Evolutionary conservation across 2,888 invertebrate genomes (phyloP).

Genomic region (Drosophila birchii): DNA sequence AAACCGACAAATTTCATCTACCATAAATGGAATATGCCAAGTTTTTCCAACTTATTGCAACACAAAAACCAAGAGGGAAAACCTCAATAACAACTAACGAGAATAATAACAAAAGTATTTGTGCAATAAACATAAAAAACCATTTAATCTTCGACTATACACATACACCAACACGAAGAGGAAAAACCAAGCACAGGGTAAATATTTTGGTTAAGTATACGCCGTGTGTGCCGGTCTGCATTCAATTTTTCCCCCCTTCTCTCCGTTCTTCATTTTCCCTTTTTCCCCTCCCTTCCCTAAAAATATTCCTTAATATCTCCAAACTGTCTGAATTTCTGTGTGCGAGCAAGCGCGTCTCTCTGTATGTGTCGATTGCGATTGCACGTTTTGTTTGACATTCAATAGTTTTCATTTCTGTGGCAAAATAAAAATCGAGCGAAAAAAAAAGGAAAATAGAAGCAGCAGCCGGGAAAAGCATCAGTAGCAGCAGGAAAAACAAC

Average conservation of each 20-base stretch:
- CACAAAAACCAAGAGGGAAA: slow-evolving; percentile 17
- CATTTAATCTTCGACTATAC: slow-evolving; percentile 70
- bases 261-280: neutral
- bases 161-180: slow-evolving; percentile 6
- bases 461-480: slow-evolving; percentile 6
- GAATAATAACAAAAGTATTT: slow-evolving; percentile 52
- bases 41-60: slow-evolving; percentile 10
- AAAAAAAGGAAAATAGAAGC: neutral
- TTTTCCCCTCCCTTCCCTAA: neutral
- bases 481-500: slow-evolving; percentile 28
- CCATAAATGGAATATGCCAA: slow-evolving; percentile 25
- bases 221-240: slow-evolving; percentile 45
- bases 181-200: slow-evolving; percentile 34
- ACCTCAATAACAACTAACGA: slow-evolving; percentile 32
- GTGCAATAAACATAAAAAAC: slow-evolving; percentile 73
- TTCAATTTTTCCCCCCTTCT: slow-evolving; percentile 2
- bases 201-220: slow-evolving; percentile 75
- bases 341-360: slow-evolving; percentile 1
- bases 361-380: slow-evolving; percentile 53
- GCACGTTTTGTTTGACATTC: slow-evolving; percentile 75
- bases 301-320: slow-evolving; percentile 26
- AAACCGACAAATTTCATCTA: slow-evolving; percentile 31
- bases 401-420: slow-evolving; percentile 70
- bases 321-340: slow-evolving; percentile 22
- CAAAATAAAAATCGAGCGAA: slow-evolving; percentile 43